Conservation (phyloP, 2,113 vertebrate genomes). For the Eira barbara region DNA sequence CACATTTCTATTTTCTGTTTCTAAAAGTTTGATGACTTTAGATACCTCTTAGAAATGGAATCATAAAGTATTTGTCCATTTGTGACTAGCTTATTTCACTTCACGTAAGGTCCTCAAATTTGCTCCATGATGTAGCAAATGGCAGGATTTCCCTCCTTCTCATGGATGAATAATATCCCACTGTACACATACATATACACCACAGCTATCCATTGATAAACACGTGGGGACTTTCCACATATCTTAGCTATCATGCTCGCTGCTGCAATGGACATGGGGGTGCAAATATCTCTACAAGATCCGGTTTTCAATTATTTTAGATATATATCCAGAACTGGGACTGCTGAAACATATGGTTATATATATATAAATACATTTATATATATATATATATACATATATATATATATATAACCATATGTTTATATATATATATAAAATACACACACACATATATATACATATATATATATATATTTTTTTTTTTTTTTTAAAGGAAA, state of each 20-base stretch:
- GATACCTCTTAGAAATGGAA: not conserved
- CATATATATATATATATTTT: too few relatives aligned
- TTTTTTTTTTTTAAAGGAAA: not conserved
- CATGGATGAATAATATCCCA: not conserved
- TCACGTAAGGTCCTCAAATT: not conserved
- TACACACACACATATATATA: not conserved
- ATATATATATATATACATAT: too few relatives aligned
- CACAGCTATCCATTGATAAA: not conserved
- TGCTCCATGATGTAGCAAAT: not conserved
- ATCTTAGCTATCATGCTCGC: not conserved
- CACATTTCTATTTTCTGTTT: not conserved
- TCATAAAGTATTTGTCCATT: not conserved
- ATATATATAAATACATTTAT: not conserved
- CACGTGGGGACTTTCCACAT: not conserved
- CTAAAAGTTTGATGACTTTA: not conserved
- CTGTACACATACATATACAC: too few relatives aligned
- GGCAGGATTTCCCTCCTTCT: not conserved
- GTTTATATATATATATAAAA: too few relatives aligned
- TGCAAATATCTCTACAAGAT: not conserved
- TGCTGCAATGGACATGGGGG: not conserved
- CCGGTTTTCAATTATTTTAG: not conserved
- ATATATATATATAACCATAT: not conserved
- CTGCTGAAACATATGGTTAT: not conserved
- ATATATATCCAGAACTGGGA: not conserved
- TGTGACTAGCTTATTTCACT: not conserved